Evolutionary conservation across 1,140 invertebrate species (phyloP).

Genomic region (Homarus americanus): DNA sequence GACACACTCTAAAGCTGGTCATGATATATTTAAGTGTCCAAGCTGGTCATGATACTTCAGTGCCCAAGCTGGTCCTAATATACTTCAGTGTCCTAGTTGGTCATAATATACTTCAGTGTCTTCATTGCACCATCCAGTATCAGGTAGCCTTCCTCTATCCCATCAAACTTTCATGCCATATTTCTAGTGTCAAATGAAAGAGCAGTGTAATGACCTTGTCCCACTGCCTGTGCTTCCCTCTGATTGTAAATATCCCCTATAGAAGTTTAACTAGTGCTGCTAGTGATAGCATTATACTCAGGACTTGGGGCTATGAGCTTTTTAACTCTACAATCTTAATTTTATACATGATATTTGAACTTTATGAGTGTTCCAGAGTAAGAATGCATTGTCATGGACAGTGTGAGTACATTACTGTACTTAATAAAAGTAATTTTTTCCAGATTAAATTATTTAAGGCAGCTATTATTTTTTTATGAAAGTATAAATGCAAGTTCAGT

Average conservation of each 20-base stretch:
- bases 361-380: neutral
- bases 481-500: neutral
- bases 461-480: neutral
- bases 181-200: constrained; percentile 16
- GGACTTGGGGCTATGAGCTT: constrained; percentile 13
- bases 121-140: constrained; percentile 11
- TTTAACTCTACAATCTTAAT: constrained; percentile 1
- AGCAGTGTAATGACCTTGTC: neutral
- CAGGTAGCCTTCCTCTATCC: constrained; percentile 5
- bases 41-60: no score
- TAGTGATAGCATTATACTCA: constrained; percentile 8
- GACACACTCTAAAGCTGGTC: neutral
- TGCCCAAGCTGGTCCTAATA: no score
- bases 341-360: neutral
- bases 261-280: constrained; percentile 12
- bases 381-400: neutral
- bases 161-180: neutral
- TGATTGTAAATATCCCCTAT: constrained; percentile 1
- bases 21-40: no score
- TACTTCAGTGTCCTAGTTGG: no score
- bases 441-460: neutral
- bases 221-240: constrained; percentile 3
- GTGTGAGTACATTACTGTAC: no score
- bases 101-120: neutral
- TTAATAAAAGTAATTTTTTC: neutral